Evolutionary conservation across 2,888 invertebrate genomes (phyloP).

Genomic region (Chironomus riparius): DNA sequence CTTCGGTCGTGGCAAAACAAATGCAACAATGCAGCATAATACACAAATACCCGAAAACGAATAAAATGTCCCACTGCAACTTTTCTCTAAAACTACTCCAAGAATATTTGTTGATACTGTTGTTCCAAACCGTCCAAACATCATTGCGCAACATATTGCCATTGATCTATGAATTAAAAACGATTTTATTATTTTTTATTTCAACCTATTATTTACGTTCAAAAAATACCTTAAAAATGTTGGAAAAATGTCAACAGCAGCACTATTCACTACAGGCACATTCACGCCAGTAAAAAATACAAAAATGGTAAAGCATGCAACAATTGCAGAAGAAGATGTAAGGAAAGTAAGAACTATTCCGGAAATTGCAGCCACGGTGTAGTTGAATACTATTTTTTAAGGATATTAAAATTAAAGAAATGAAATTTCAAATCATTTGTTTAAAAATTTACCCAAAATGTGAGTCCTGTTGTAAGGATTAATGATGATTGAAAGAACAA

Average conservation of each 20-base stretch:
- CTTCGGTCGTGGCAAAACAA: neutral
- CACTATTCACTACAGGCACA: conserved; percentile 39
- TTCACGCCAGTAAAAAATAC: conserved; percentile 39
- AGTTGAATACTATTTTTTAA: too few species aligned
- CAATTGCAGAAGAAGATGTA: conserved; percentile 34
- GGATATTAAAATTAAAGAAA: too few species aligned
- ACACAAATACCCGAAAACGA: neutral
- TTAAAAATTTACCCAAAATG: conserved; percentile 17
- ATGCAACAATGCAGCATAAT: neutral
- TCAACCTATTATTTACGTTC: too few species aligned
- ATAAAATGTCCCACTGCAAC: neutral
- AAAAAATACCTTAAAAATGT: conserved; percentile 38
- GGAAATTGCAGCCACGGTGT: neutral
- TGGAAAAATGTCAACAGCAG: conserved; percentile 41
- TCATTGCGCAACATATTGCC: conserved; percentile 40
- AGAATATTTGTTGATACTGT: conserved; percentile 41
- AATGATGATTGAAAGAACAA: conserved; percentile 36
- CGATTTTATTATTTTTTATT: too few species aligned
- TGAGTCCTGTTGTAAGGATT: conserved; percentile 35
- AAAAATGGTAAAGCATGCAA: conserved; percentile 36
- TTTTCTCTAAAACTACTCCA: conserved; percentile 30
- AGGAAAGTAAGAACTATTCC: neutral
- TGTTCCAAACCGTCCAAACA: conserved; percentile 40
- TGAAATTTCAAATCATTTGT: neutral
- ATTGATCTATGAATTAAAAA: conserved; percentile 35